A percentile compares a stretch with the other conserved stretches of the same genome.
phyloP scores from a whole-genome alignment of 2,888 invertebrate species.

The Tribolium freemani region DNA sequence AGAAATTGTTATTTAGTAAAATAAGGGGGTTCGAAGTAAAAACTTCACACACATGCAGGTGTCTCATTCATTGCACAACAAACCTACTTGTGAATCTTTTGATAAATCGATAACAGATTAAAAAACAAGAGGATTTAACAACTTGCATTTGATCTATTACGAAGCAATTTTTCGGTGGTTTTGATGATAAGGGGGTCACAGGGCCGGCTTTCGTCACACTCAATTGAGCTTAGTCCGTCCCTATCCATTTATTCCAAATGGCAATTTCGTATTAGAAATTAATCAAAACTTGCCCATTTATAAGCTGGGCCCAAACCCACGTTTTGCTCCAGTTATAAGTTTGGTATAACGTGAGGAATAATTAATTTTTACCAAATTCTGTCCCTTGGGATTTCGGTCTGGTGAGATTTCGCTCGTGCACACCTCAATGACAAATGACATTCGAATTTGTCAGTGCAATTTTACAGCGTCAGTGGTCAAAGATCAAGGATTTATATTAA shows the following conservation, averaged over 20 bases:
- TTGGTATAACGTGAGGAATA: no score
- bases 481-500: conserved; percentile 47
- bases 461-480: conserved; percentile 44
- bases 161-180: no score
- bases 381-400: background rate
- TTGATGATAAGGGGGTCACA: no score
- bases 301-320: no score
- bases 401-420: background rate
- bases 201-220: no score
- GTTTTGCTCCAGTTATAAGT: no score
- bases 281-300: no score
- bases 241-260: no score
- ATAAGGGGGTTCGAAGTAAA: conserved; percentile 42
- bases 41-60: background rate
- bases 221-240: no score
- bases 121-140: no score
- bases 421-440: background rate
- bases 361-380: background rate
- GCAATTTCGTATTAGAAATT: no score
- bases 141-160: no score
- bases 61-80: background rate
- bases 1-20: conserved; percentile 43
- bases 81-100: background rate
- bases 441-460: conserved; percentile 1
- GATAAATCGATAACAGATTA: background rate